Conservation (phyloP, 2,113 vertebrate genomes). For the Atlantisia rogersi region DNA sequence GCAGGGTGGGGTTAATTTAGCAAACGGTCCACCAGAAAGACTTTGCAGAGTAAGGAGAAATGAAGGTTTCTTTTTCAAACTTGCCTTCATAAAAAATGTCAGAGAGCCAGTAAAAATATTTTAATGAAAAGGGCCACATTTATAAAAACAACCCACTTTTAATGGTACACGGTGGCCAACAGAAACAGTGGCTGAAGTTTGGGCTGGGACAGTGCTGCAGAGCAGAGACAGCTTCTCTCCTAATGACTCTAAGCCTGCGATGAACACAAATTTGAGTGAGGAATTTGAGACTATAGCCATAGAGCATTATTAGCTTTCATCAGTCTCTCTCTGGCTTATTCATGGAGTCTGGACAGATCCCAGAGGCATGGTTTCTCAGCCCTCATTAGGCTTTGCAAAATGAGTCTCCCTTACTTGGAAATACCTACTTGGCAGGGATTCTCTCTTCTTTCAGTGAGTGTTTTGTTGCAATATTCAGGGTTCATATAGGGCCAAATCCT, state of each 20-base stretch:
- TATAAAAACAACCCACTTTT: background rate
- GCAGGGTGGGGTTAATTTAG: background rate
- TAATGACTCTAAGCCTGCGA: background rate
- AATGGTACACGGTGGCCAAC: background rate
- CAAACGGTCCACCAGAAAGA: background rate
- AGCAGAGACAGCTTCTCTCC: background rate
- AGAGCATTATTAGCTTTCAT: conserved; percentile 27
- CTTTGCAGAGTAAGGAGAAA: background rate
- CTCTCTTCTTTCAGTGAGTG: background rate
- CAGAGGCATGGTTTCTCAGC: conserved; percentile 17
- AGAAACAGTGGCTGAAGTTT: background rate
- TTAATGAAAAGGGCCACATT: background rate
- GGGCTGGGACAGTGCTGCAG: background rate
- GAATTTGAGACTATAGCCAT: conserved; percentile 12
- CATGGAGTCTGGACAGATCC: conserved; percentile 13
- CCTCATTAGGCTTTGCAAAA: conserved; percentile 29
- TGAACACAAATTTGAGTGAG: background rate
- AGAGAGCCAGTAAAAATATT: background rate
- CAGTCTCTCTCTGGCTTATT: background rate
- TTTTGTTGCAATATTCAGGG: background rate
- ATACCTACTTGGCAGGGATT: background rate
- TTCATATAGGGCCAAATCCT: background rate
- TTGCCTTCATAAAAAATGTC: background rate
- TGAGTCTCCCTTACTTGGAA: conserved; percentile 6
- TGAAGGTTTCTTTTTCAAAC: background rate